These are phyloP conservation scores for Gnathonemus echidnorhynchus DNA, from an alignment of 2,113 vertebrate species.

Conservation along the genomic window DNA sequence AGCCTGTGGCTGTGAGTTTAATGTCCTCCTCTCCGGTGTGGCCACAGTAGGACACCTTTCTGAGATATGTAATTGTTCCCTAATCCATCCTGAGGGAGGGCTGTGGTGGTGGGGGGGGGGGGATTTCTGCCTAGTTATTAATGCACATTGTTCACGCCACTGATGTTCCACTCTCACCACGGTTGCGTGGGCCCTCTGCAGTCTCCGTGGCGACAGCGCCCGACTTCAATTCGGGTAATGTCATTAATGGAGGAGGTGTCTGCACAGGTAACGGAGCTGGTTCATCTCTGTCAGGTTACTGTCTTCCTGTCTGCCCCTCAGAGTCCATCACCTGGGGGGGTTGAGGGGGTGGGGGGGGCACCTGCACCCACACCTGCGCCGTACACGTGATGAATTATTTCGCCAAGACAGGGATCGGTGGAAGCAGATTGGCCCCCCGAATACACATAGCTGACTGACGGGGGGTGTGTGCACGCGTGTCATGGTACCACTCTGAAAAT, in stretches of 20 bases:
- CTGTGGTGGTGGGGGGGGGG: slow-evolving; percentile 45
- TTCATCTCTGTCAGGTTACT: slow-evolving; percentile 57
- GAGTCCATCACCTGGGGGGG: neutral
- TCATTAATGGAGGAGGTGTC: slow-evolving; percentile 44
- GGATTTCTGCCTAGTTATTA: slow-evolving; percentile 21
- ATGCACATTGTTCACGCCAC: slow-evolving; percentile 22
- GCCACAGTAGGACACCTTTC: slow-evolving; percentile 62
- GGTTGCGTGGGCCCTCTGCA: slow-evolving; percentile 27
- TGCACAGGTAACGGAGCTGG: slow-evolving; percentile 41
- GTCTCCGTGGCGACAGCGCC: slow-evolving; percentile 28
- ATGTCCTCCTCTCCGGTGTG: slow-evolving; percentile 72
- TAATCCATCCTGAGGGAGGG: slow-evolving; percentile 63
- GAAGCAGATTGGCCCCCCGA: neutral
- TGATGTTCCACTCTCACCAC: slow-evolving; percentile 28
- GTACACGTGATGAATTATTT: neutral
- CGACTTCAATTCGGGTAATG: slow-evolving; percentile 36
- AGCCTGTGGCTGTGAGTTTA: slow-evolving; percentile 56
- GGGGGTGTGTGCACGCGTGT: neutral
- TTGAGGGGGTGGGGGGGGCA: neutral
- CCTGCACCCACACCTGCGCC: neutral
- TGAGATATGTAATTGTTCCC: slow-evolving; percentile 75
- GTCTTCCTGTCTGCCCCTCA: slow-evolving; percentile 35
- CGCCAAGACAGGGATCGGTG: neutral
- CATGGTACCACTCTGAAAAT: neutral
- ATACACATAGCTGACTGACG: neutral